Evolutionary conservation across 1,140 invertebrate genomes (phyloP).

Genomic region (Drosophila micromelanica): DNA sequence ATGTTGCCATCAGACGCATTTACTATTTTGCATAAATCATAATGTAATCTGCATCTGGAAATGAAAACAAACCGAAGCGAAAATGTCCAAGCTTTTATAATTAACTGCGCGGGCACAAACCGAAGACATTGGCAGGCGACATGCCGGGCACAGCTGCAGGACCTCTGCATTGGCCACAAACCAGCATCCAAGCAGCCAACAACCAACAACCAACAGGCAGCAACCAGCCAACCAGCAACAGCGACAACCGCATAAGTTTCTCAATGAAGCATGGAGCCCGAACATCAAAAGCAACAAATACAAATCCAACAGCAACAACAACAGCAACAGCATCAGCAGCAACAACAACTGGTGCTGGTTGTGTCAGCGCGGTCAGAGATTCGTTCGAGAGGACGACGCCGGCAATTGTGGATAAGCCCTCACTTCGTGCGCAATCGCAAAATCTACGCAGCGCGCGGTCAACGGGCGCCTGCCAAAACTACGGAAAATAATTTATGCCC

Average conservation of each 20-base stretch:
- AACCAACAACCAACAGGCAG: conserved; percentile 33
- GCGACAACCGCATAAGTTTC: conserved; percentile 63
- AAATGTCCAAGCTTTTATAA: conserved; percentile 84
- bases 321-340: not conserved
- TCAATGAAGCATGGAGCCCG: conserved; percentile 71
- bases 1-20: conserved; percentile 84
- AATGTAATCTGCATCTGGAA: conserved; percentile 84
- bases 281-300: conserved; percentile 44
- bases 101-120: conserved; percentile 79
- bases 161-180: conserved; percentile 50
- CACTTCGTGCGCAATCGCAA: conserved; percentile 74
- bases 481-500: conserved; percentile 84
- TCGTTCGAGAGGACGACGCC: conserved; percentile 37
- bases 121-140: conserved; percentile 76
- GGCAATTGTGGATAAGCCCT: conserved; percentile 72
- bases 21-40: conserved; percentile 85
- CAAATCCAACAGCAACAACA: conserved; percentile 6
- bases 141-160: conserved; percentile 71
- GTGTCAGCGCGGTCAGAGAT: conserved; percentile 14
- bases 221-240: conserved; percentile 26
- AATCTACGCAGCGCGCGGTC: conserved; percentile 76
- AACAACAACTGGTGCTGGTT: conserved; percentile 7
- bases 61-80: conserved; percentile 81
- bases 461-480: conserved; percentile 82
- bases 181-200: conserved; percentile 39